Conservation (phyloP, 2,797 vertebrate species). For the Spinus pinus region DNA sequence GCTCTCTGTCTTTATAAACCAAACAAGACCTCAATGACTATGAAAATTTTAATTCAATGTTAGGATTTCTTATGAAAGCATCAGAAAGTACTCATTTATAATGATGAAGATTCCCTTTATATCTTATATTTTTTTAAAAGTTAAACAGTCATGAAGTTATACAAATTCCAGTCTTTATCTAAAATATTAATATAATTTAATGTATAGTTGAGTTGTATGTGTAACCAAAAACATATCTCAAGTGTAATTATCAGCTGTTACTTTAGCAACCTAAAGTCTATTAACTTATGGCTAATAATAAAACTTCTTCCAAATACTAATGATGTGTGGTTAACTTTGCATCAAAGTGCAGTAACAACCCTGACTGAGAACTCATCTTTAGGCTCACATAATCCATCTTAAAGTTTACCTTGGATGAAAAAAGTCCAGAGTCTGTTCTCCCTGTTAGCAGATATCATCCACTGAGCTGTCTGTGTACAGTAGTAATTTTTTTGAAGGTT, state of each 20-base stretch:
- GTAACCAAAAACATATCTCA: background rate
- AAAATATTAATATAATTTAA: background rate
- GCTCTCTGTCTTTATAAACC: background rate
- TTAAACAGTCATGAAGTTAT: background rate
- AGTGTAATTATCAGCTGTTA: background rate
- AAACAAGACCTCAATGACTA: background rate
- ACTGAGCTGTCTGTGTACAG: background rate
- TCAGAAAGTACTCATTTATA: background rate
- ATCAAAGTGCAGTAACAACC: background rate
- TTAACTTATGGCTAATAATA: background rate
- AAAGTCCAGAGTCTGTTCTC: background rate
- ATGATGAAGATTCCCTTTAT: background rate
- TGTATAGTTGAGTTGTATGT: background rate
- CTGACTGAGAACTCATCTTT: background rate
- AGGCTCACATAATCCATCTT: background rate
- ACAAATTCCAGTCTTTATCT: background rate
- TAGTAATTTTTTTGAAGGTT: background rate
- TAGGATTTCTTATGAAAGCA: background rate
- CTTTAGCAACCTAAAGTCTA: background rate
- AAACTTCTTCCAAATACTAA: background rate
- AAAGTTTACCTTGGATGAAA: background rate
- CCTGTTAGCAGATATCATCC: background rate
- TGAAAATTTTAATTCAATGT: background rate
- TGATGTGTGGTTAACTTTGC: background rate
- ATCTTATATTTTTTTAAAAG: background rate